Base-by-base conservation (phyloP, 2,797 vertebrate genomes). In the Labeo calbasu region DNA sequence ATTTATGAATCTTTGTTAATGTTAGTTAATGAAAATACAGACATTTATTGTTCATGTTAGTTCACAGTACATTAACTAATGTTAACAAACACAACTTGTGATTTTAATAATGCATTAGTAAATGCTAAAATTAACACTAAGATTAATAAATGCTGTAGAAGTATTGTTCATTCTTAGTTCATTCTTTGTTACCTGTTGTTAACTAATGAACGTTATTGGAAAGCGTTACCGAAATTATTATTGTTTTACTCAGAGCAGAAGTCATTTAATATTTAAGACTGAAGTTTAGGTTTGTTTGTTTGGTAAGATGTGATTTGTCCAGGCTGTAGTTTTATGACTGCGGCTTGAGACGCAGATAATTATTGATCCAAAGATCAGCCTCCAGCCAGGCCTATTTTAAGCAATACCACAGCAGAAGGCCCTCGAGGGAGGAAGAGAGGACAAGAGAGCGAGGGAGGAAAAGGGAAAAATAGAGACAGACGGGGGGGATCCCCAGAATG, bases 301-400 rank as follows among this genome's bases (percentile, higher is more conserved):
- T 85, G 36, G 59, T 78, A 14, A 48, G 55, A 66, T 72, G 46
- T 23, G 63, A 57, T 68, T 78, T 59, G 69, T 85, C 77, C 80
- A 71, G 57, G 76, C 75, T 76, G 21, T 80, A 83, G 65, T 82
- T 78, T 78, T 80, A 69, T 80, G 70, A 79, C 76, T 77, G 69
- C 40, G 63, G 51, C 85, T 77, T 77, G 82, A 86, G 91, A 90
- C 92, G 91, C 86, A 89, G 91, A 93, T 93, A 92, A 92, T 90
- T 92, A 95, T 95, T 94, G 94, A 95, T 94, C 90, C 55, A 77
- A 85, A 87, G 86, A 89, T 90, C 85, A 88, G 87, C 85, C 88
- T 91, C 79, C 85, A 32, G 91, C 91, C 92, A 91, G 92, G 83
- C 89, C 91, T 95, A 94, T 94, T 94, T 94, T 91, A 90, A 91